Base-by-base conservation (phyloP, 2,888 invertebrate genomes). In the Prosapia bicincta region DNA sequence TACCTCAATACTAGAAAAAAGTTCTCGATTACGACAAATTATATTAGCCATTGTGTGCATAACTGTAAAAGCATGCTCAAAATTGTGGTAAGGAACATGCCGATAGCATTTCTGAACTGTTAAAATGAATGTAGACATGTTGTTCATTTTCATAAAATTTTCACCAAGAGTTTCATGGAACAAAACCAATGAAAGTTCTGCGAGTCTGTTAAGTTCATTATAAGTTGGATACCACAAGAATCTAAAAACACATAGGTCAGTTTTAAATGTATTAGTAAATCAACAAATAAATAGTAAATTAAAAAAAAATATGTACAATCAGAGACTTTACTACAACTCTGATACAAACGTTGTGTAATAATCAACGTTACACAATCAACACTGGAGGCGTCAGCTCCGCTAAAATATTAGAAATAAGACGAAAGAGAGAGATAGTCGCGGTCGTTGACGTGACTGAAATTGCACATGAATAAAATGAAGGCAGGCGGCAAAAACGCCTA, bases 31-130 rank as follows among this genome's bases (percentile, higher is more conserved):
- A 74, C 85, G 85, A 25, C 80, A 81, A 24, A 90, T 82, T 32
- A 90, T 87, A 77, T 88, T 83, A 79, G 85, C 90, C 88, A 90
- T 87, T 68, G 89, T 89, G 81, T 91, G 90, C 0, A 88, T 86
- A 72, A 90, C 90, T 73, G 87, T 87, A 82, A 90, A 90, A 0
- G 89, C 90, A 79, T 91, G 90, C 72, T 89, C 88, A 0, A 88
- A 88, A 82, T 90, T 90, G 80, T 90, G 90, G 80, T 90, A 91
- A 0, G 89, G 87, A 79, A 89, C 89, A 54, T 84, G 79, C 2
- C 89, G 83, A 80, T 90, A 90, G 77, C 84, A 83, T 77, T 85
- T 85, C 78, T 82, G 81, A 0, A 88, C 84, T 0, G 88, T 86
- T 13, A 90, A 83, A 0, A 88, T 83, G 81, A 89, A 90, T 80